Percentiles rank a stretch among this genome's conserved stretches.
Conservation (phyloP, 2,888 invertebrate species). For the Dynastes tityus region DNA sequence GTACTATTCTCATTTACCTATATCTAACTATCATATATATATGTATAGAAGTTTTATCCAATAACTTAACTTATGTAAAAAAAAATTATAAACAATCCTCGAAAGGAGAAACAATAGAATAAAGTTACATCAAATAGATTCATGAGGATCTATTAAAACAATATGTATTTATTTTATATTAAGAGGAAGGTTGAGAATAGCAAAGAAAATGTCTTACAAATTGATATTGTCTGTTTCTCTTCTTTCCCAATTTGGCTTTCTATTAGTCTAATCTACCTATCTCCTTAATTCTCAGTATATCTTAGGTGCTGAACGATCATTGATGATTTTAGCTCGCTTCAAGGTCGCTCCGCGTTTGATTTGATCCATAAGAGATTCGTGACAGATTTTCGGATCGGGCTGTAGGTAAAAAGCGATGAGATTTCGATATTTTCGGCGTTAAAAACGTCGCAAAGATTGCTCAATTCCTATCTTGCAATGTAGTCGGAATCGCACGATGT, state of each 20-base stretch:
- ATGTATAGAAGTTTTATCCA: slow-evolving; percentile 21
- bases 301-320: slow-evolving; percentile 91
- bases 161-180: too few species aligned
- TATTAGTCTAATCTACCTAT: slow-evolving; percentile 4
- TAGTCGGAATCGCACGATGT: too few species aligned
- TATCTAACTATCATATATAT: neutral
- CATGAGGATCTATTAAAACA: too few species aligned
- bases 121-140: too few species aligned
- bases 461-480: too few species aligned
- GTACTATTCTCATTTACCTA: neutral
- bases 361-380: slow-evolving; percentile 95
- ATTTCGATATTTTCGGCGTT: slow-evolving; percentile 2
- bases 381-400: slow-evolving; percentile 85
- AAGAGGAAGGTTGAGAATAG: too few species aligned
- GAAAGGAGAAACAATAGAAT: too few species aligned
- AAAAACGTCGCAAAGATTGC: neutral
- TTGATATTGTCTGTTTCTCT: neutral
- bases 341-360: slow-evolving; percentile 90
- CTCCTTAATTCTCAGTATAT: slow-evolving; percentile 68
- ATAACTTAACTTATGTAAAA: slow-evolving; percentile 1
- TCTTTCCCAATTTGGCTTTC: neutral
- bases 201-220: neutral
- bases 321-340: slow-evolving; percentile 83
- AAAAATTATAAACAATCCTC: neutral
- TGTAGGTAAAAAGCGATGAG: slow-evolving; percentile 66